phyloP scores from a whole-genome alignment of 2,113 vertebrate species.

The Natator depressus region DNA sequence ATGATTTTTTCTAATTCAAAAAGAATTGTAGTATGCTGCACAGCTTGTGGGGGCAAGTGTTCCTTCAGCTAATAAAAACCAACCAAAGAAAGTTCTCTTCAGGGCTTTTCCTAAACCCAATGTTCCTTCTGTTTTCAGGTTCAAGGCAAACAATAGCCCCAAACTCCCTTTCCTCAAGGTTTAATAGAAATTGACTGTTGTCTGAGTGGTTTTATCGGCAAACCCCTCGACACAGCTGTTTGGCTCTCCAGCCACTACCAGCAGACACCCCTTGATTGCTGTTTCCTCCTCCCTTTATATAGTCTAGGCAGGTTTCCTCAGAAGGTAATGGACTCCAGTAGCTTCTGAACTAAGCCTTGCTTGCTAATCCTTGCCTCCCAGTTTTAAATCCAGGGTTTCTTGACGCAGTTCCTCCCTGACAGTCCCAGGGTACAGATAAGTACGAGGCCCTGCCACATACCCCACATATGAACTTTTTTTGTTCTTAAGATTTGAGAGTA shows the following conservation, averaged over 20 bases:
- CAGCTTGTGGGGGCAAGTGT: background rate
- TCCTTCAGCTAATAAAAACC: background rate
- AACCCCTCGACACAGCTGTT: background rate
- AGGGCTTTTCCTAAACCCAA: background rate
- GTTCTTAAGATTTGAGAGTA: background rate
- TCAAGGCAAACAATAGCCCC: background rate
- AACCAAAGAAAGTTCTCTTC: too few relatives aligned
- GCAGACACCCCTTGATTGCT: background rate
- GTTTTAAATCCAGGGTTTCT: background rate
- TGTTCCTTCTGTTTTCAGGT: background rate
- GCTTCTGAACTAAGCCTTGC: background rate
- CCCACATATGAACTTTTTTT: background rate
- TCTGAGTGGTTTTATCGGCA: background rate
- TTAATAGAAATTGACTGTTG: background rate
- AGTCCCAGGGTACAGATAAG: background rate
- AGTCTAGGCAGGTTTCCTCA: background rate
- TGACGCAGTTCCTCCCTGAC: background rate
- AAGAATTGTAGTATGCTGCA: background rate
- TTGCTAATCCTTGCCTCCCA: rapidly evolving
- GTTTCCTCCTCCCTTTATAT: background rate
- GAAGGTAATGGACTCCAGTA: background rate
- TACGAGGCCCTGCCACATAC: background rate
- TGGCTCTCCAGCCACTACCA: background rate
- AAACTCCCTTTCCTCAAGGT: background rate
- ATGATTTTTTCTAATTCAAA: background rate